Evolutionary conservation across 2,797 vertebrate species (phyloP).

Genomic region (Margarornis squamiger): DNA sequence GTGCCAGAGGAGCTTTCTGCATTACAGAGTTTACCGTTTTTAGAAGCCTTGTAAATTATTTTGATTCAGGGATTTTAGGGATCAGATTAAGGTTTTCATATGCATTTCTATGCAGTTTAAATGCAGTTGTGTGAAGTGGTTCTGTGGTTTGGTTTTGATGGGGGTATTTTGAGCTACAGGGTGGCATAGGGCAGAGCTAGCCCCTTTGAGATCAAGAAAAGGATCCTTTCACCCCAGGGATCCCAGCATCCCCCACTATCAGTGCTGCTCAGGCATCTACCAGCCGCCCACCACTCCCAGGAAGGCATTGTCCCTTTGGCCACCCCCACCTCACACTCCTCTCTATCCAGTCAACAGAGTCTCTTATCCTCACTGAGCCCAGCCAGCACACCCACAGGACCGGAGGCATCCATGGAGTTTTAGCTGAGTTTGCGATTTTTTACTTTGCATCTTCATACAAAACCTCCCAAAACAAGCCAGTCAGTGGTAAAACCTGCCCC

Average conservation of each 20-base stretch:
- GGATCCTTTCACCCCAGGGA: accelerated
- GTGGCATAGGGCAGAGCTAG: neutral
- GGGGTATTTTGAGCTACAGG: neutral
- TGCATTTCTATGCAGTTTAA: neutral
- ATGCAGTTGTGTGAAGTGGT: too few species aligned
- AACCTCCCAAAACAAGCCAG: neutral
- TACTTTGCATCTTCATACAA: neutral
- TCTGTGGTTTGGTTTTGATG: neutral
- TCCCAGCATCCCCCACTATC: neutral
- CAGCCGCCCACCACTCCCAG: accelerated
- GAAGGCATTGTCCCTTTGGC: neutral
- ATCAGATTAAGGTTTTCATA: neutral
- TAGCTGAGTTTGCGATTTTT: neutral
- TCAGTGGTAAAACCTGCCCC: neutral
- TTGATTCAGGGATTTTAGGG: neutral
- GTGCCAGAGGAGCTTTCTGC: neutral
- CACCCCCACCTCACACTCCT: accelerated
- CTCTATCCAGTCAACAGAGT: accelerated
- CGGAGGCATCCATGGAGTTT: accelerated
- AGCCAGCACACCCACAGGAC: accelerated
- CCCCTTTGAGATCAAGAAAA: neutral
- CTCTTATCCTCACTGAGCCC: accelerated
- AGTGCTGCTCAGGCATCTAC: neutral
- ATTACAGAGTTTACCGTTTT: neutral
- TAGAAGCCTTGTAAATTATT: neutral